Percentiles rank a stretch among this genome's conserved stretches.
phyloP scores from a whole-genome alignment of 1,140 invertebrate species.

The Monochamus saltuarius region DNA sequence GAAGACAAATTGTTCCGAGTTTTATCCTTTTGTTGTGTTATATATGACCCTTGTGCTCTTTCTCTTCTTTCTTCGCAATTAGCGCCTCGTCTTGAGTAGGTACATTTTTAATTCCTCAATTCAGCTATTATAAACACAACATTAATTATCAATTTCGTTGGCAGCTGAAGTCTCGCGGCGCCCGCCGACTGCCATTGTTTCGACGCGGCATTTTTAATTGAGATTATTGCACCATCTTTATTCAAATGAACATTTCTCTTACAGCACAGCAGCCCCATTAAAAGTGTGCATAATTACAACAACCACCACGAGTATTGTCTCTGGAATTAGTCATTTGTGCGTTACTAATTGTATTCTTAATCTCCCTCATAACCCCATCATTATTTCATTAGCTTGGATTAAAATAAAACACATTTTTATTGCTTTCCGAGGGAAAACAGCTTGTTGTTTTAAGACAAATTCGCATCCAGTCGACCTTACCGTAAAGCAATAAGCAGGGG shows the following conservation, averaged over 20 bases:
- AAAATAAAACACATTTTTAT: constrained; percentile 27
- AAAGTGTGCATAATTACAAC: constrained; percentile 52
- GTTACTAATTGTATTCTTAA: constrained; percentile 49
- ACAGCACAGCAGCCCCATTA: constrained; percentile 42
- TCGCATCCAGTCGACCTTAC: too few species aligned
- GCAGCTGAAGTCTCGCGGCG: constrained; percentile 44
- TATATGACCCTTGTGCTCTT: constrained; percentile 23
- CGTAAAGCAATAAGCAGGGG: too few species aligned
- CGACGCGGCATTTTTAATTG: constrained; percentile 51
- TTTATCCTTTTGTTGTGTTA: constrained; percentile 25
- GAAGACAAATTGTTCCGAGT: constrained; percentile 42
- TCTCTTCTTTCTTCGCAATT: constrained; percentile 42
- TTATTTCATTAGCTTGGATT: constrained; percentile 30
- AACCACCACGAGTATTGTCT: constrained; percentile 43
- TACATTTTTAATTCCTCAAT: constrained; percentile 52
- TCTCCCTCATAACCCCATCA: constrained; percentile 39
- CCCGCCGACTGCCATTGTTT: constrained; percentile 44
- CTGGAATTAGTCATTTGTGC: constrained; percentile 50
- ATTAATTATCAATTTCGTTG: constrained; percentile 52
- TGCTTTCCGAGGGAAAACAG: constrained; percentile 12
- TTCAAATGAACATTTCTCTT: constrained; percentile 49
- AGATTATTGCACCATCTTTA: constrained; percentile 52
- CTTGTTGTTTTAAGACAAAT: constrained; percentile 12
- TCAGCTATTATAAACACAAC: constrained; percentile 52
- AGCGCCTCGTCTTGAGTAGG: constrained; percentile 45